Percentiles rank a stretch among this genome's conserved stretches.
Conservation (phyloP, 2,113 vertebrate species). For the Chamaetylas fuelleborni region DNA sequence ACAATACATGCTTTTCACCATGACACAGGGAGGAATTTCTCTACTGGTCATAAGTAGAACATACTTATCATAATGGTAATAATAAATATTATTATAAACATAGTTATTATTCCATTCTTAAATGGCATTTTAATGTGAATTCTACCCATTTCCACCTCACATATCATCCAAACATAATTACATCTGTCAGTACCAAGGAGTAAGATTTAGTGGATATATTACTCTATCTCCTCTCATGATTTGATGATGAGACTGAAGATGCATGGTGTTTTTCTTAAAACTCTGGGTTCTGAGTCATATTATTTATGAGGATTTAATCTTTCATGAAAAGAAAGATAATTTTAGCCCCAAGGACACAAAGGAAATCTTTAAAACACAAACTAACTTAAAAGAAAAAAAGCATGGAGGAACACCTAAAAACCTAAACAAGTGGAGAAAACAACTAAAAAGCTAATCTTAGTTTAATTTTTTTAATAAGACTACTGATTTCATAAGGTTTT, state of each 20-base stretch:
- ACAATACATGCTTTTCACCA: neutral
- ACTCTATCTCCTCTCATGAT: neutral
- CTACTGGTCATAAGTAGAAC: neutral
- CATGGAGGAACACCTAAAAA: neutral
- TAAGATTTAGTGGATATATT: rapidly evolving
- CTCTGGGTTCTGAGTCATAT: neutral
- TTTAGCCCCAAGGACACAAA: neutral
- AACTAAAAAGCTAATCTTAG: neutral
- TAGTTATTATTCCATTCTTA: neutral
- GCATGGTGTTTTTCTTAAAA: neutral
- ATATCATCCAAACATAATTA: neutral
- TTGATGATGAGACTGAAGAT: neutral
- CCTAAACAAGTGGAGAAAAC: neutral
- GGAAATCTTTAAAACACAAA: neutral
- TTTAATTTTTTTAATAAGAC: neutral
- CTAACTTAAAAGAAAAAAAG: neutral
- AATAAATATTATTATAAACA: neutral
- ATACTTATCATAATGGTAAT: neutral
- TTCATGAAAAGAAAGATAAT: neutral
- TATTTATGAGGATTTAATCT: neutral
- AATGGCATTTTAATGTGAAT: neutral
- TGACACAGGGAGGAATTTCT: neutral
- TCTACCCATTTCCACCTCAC: neutral
- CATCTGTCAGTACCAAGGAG: neutral
- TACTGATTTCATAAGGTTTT: neutral